These are phyloP conservation scores for Pectinophora gossypiella DNA, from an alignment of 1,140 invertebrate species.

Conservation along the genomic window DNA sequence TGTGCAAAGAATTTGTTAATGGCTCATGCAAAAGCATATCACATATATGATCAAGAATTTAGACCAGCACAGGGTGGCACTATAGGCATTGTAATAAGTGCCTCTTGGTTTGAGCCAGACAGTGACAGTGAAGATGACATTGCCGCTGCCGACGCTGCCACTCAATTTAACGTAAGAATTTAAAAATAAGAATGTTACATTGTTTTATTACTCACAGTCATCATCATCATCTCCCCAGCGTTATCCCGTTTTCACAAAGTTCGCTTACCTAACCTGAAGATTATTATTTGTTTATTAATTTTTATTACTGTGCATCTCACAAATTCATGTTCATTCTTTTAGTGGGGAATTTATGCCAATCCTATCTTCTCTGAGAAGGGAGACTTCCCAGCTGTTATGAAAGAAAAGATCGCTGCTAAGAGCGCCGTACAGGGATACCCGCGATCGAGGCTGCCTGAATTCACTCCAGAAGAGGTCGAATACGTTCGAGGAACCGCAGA, in stretches of 20 bases:
- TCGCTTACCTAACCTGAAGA: too few relatives aligned
- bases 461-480: slow-evolving; percentile 70
- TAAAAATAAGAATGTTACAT: too few relatives aligned
- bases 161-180: background rate
- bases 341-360: slow-evolving; percentile 74
- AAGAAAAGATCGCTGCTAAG: slow-evolving; percentile 67
- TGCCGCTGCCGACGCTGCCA: background rate
- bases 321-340: slow-evolving; percentile 33
- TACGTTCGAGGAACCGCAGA: slow-evolving; percentile 77
- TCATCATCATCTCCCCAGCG: too few relatives aligned
- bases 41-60: background rate
- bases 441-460: slow-evolving; percentile 71
- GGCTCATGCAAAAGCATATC: slow-evolving; percentile 34
- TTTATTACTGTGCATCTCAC: background rate
- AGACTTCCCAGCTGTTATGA: slow-evolving; percentile 78
- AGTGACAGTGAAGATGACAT: background rate
- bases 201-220: too few relatives aligned
- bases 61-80: background rate
- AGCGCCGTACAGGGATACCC: slow-evolving; percentile 69
- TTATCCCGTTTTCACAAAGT: too few relatives aligned
- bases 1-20: slow-evolving; percentile 49
- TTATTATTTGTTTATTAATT: background rate
- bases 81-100: background rate
- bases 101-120: background rate
- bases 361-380: slow-evolving; percentile 77